phyloP scores from a whole-genome alignment of 2,113 vertebrate genomes.

The Siniperca knerii region DNA sequence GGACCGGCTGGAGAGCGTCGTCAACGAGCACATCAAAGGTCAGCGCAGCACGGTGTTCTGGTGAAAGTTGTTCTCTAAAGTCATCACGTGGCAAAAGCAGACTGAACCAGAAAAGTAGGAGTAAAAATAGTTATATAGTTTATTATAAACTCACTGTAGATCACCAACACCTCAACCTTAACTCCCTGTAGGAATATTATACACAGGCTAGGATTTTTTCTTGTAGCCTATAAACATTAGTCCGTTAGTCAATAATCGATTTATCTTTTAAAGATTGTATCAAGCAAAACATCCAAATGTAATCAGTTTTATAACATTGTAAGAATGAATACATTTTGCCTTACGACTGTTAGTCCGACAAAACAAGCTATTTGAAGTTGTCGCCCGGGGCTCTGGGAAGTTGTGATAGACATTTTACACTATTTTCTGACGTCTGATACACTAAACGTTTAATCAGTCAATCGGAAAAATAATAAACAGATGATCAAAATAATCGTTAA shows the following conservation, averaged over 20 bases:
- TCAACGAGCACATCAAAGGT: conserved; percentile 98
- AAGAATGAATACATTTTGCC: neutral
- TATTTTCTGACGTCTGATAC: neutral
- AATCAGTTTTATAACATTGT: neutral
- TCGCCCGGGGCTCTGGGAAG: neutral
- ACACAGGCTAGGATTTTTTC: too few species aligned
- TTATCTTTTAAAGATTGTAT: neutral
- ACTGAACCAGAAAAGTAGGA: neutral
- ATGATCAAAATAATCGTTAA: neutral
- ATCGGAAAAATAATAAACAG: neutral
- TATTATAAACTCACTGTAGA: neutral
- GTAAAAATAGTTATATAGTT: neutral
- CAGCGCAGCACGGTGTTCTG: conserved; percentile 29
- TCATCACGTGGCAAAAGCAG: neutral
- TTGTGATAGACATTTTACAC: neutral
- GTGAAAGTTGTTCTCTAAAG: neutral
- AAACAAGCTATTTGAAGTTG: neutral
- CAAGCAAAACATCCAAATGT: too few species aligned
- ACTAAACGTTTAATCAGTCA: too few species aligned
- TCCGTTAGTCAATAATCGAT: neutral
- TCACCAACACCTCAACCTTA: neutral
- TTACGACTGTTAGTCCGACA: neutral
- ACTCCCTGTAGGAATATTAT: neutral
- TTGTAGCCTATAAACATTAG: neutral
- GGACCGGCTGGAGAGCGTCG: conserved; percentile 95